A percentile compares a stretch with the other conserved stretches of the same genome.
phyloP scores from a whole-genome alignment of 2,888 invertebrate genomes.

The Dioctria rufipes region DNA sequence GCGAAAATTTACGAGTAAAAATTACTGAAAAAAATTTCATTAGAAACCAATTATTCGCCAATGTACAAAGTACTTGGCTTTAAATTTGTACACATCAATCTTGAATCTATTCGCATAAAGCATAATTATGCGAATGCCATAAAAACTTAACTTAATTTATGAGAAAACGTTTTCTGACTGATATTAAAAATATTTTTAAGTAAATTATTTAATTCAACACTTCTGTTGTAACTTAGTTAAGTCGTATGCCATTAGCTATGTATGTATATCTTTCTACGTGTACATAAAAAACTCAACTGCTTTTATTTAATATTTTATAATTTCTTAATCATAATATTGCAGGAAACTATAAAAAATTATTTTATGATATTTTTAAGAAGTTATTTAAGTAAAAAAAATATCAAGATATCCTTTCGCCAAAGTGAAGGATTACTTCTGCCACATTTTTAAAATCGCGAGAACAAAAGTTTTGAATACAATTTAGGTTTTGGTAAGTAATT shows the following conservation, averaged over 20 bases:
- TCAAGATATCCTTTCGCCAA: not conserved
- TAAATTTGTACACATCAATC: conserved; percentile 22
- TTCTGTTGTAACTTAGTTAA: conserved; percentile 24
- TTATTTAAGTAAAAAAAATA: not conserved
- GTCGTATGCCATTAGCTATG: conserved; percentile 21
- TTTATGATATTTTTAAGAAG: no score
- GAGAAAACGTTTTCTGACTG: conserved; percentile 22
- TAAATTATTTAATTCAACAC: conserved; percentile 34
- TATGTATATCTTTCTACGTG: not conserved
- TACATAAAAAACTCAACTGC: conserved; percentile 4
- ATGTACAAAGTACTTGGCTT: conserved; percentile 18
- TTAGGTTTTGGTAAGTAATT: conserved; percentile 18
- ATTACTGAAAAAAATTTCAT: not conserved
- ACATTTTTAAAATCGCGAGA: not conserved
- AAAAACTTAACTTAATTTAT: conserved; percentile 5
- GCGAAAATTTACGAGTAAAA: not conserved
- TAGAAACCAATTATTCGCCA: conserved; percentile 6
- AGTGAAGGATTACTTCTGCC: not conserved
- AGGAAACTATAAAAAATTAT: not conserved
- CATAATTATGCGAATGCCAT: conserved; percentile 8
- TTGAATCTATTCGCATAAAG: not conserved
- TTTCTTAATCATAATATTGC: not conserved
- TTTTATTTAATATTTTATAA: conserved; percentile 3
- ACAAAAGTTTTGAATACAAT: not conserved
- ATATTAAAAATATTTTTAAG: conserved; percentile 30